A percentile compares a stretch with the other conserved stretches of the same genome.
phyloP scores from a whole-genome alignment of 1,140 invertebrate genomes.

The Aradophagus sp. region DNA sequence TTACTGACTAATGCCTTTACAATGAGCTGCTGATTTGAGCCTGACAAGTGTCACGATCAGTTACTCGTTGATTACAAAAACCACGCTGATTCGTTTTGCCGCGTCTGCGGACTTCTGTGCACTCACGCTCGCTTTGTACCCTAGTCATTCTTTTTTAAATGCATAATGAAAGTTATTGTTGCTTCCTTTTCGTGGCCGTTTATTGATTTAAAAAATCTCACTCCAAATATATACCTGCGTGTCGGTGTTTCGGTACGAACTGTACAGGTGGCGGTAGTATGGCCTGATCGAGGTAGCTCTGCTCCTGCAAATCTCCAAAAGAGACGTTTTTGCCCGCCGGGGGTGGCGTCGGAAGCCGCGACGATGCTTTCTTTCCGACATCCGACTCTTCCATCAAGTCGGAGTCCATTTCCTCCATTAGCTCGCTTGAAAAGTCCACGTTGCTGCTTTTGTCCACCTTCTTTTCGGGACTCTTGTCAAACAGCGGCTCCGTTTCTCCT shows the following conservation, averaged over 20 bases:
- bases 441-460: slow-evolving; percentile 54
- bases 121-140: neutral
- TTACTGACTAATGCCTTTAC: slow-evolving; percentile 33
- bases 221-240: slow-evolving; percentile 57
- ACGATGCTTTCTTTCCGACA: slow-evolving; percentile 58
- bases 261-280: slow-evolving; percentile 70
- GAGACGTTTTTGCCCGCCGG: slow-evolving; percentile 71
- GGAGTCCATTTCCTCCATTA: slow-evolving; percentile 66
- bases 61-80: slow-evolving; percentile 33
- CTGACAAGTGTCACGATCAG: slow-evolving; percentile 29
- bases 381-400: slow-evolving; percentile 63
- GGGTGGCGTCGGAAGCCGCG: slow-evolving; percentile 69
- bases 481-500: slow-evolving; percentile 59
- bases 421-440: slow-evolving; percentile 60
- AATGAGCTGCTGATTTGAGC: slow-evolving; percentile 25
- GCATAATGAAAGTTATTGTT: slow-evolving; percentile 27
- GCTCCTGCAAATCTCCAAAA: slow-evolving; percentile 69
- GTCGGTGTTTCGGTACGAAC: slow-evolving; percentile 70
- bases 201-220: slow-evolving; percentile 38
- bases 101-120: no score
- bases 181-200: slow-evolving; percentile 9
- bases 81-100: no score
- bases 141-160: neutral
- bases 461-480: slow-evolving; percentile 58
- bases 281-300: slow-evolving; percentile 66